Conservation (phyloP, 2,888 invertebrate species). For the Hypercompe scribonia region DNA sequence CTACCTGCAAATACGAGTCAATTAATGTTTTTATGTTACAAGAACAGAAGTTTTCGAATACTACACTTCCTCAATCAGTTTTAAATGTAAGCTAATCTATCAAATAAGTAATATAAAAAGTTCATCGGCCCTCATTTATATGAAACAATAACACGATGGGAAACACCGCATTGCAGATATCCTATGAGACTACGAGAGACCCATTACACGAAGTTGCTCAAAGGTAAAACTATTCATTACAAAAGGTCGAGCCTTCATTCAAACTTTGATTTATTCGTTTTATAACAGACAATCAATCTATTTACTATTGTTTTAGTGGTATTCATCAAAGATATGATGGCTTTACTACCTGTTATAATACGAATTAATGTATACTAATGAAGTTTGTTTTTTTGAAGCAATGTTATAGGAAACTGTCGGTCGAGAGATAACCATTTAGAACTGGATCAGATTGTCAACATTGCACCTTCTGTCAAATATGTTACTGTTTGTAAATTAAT, state of each 20-base stretch:
- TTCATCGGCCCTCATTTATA: not conserved
- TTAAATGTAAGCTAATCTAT: not conserved
- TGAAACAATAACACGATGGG: constrained; percentile 9
- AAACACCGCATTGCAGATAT: constrained; percentile 45
- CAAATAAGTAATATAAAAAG: not conserved
- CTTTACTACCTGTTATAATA: constrained; percentile 5
- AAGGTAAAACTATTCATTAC: constrained; percentile 7
- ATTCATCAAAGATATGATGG: constrained; percentile 20
- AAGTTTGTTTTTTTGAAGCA: not conserved
- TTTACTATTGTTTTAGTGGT: constrained; percentile 34
- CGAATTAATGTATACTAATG: not conserved
- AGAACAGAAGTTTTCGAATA: not conserved
- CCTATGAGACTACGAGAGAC: constrained; percentile 29
- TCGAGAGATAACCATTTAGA: not conserved
- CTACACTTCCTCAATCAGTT: not conserved
- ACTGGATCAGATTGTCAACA: not conserved
- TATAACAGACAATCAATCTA: constrained; percentile 37
- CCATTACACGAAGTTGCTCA: constrained; percentile 11
- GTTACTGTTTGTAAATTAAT: not conserved
- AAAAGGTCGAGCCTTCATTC: constrained; percentile 19
- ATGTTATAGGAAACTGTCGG: not conserved
- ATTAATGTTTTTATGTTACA: not conserved
- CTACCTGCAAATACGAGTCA: not conserved
- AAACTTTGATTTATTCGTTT: constrained; percentile 26
- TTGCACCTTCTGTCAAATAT: not conserved